Base-by-base conservation (phyloP, 2,888 invertebrate species). In the Gymnocheta viridis region DNA sequence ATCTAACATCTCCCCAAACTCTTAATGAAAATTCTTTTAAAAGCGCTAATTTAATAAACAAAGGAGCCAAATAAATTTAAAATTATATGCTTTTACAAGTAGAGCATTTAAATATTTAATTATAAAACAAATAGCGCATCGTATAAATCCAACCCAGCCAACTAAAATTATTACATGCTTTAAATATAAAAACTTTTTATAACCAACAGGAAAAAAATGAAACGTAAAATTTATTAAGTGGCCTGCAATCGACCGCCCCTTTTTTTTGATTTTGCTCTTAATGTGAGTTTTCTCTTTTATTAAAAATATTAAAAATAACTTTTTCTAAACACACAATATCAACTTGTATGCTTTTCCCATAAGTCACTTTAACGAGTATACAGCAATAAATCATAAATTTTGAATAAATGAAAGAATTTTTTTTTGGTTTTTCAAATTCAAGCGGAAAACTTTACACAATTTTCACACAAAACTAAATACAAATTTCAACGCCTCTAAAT, bases 371-470 rank as follows among this genome's bases (percentile, higher is more conserved):
- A 60, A 78, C 69, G 77, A 60, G 74, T 4, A 58, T 22, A 9
- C 69, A 47, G 47, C 60, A 54, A 85, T 85, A 83, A 85, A 85
- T 83, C 83, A 83, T 82, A 67, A 66, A 54, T 19, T 62, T 38
- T 49, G 2, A 58, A 67, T 32, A 66, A 66, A 76, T n/a, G n/a
- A 60, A 76, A 41, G n/a, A 44, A 24, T n/a, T n/a, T n/a, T n/a
- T 58, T 49, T 72, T 22, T 19, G 3, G 19, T 56, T 44, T 27
- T 66, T 56, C n/a, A 35, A 47, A 66, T 44, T 64, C 38, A 32
- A 66, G 7, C n/a, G 5, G 44, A 66, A 76, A 41, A 54, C 64
- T 41, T 64, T 17, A 19, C 24, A 51, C 6, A 22, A 56, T 51
- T 51, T 14, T 22, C 12, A 29, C 32, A 49, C 44, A 47, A 69